A percentile compares a stretch with the other conserved stretches of the same genome.
Conservation (phyloP, 2,888 invertebrate species). For the Halictus quadricinctus region DNA sequence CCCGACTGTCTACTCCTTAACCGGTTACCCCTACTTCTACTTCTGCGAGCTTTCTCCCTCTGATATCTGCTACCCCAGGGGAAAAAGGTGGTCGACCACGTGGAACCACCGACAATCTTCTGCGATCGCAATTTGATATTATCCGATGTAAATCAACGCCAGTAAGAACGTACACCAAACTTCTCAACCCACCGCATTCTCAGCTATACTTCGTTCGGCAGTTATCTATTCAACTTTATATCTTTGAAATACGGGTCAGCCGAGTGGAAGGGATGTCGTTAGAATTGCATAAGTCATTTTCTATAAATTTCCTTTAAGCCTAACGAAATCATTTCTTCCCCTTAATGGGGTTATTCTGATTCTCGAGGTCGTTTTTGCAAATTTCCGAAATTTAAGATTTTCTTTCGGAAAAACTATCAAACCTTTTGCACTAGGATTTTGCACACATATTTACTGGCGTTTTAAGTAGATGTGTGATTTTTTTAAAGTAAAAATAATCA, state of each 20-base stretch:
- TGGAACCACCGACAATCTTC: conserved; percentile 56
- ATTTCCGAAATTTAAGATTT: too few relatives aligned
- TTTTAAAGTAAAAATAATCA: too few relatives aligned
- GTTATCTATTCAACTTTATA: conserved; percentile 29
- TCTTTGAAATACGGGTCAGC: conserved; percentile 11
- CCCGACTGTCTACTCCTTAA: conserved; percentile 27
- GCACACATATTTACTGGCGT: too few relatives aligned
- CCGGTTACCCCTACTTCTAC: conserved; percentile 13
- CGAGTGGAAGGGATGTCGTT: not conserved
- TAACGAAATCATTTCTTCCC: not conserved
- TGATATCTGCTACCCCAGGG: conserved; percentile 24
- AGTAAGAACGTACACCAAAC: conserved; percentile 25
- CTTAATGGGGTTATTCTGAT: too few relatives aligned
- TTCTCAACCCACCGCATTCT: not conserved
- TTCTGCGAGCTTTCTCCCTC: conserved; percentile 16
- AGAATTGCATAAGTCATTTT: not conserved
- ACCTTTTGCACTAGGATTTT: too few relatives aligned
- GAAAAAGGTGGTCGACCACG: conserved; percentile 46
- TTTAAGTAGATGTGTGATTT: too few relatives aligned
- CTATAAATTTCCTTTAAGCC: not conserved
- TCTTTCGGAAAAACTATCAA: too few relatives aligned
- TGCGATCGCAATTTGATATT: conserved; percentile 72
- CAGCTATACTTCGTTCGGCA: not conserved
- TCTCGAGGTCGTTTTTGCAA: too few relatives aligned
- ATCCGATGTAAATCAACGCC: conserved; percentile 66